phyloP scores from a whole-genome alignment of 2,113 vertebrate species.

The Pogona vitticeps region DNA sequence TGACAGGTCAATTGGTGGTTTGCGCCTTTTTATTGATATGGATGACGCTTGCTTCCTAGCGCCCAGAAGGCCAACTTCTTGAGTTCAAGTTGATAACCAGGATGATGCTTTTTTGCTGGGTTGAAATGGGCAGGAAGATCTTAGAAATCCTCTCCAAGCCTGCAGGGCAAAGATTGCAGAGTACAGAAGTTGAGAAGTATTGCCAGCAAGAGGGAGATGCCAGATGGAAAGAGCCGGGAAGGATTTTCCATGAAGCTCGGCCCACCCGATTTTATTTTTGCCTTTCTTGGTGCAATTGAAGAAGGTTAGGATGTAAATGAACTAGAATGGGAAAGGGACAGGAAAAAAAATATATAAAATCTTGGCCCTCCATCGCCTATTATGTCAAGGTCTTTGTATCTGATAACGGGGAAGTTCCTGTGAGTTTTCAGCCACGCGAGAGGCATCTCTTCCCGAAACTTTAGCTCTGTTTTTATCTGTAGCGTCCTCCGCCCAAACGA shows the following conservation, averaged over 20 bases:
- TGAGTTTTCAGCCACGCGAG: background rate
- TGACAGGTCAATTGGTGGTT: too few species aligned
- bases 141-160: too few species aligned
- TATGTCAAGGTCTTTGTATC: background rate
- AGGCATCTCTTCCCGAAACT: background rate
- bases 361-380: background rate
- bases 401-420: too few species aligned
- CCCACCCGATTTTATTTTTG: background rate
- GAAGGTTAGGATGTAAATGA: background rate
- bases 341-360: too few species aligned
- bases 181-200: background rate
- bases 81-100: background rate
- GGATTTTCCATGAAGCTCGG: too few species aligned
- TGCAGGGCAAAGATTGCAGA: background rate
- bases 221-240: background rate
- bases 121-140: background rate
- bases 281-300: background rate
- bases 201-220: background rate
- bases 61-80: too few species aligned
- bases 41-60: background rate
- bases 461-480: background rate
- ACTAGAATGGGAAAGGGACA: background rate
- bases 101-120: too few species aligned
- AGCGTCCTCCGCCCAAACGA: background rate
- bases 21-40: background rate